Evolutionary conservation across 2,888 invertebrate genomes (phyloP).

Genomic region (Thera britannica): DNA sequence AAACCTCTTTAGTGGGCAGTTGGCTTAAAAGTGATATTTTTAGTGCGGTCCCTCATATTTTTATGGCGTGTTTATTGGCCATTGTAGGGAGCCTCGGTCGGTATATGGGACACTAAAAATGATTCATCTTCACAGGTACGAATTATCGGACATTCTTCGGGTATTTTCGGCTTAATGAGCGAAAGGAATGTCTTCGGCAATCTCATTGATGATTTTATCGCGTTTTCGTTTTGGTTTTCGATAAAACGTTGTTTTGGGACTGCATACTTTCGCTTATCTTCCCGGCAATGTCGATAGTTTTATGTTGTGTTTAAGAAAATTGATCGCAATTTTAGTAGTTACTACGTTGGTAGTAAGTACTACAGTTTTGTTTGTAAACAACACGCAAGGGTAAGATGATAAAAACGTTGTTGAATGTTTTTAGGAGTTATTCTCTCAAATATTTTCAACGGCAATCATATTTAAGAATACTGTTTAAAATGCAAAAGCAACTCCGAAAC

Average conservation of each 20-base stretch:
- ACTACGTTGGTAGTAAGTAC: no score
- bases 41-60: constrained; percentile 77
- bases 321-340: no score
- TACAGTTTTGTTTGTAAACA: no score
- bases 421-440: no score
- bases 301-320: background rate
- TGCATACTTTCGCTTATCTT: background rate
- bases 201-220: constrained; percentile 38
- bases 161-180: constrained; percentile 71
- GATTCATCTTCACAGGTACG: constrained; percentile 73
- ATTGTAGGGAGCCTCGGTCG: constrained; percentile 68
- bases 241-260: constrained; percentile 3
- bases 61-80: constrained; percentile 83
- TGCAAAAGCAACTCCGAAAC: constrained; percentile 40
- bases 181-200: constrained; percentile 39
- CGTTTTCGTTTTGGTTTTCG: constrained; percentile 18
- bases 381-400: no score
- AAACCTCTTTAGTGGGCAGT: constrained; percentile 7
- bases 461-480: constrained; percentile 27
- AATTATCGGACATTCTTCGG: constrained; percentile 66
- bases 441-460: constrained; percentile 23
- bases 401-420: no score
- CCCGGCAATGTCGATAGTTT: background rate
- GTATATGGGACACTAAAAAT: constrained; percentile 67
- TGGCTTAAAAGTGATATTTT: constrained; percentile 48